phyloP scores from a whole-genome alignment of 2,797 vertebrate species.

The Acrossocheilus fasciatus region DNA sequence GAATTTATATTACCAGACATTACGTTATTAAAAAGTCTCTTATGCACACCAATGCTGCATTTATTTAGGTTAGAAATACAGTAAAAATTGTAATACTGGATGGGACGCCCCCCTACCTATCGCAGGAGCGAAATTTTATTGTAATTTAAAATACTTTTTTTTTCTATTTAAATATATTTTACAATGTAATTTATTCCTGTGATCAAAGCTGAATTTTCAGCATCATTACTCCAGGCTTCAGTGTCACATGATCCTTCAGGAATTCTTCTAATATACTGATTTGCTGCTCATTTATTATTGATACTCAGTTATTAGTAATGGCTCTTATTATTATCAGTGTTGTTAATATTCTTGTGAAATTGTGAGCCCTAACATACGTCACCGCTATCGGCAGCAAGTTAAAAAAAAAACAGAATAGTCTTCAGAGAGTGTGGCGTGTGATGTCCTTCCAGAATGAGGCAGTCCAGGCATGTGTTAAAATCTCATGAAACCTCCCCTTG shows the following conservation, averaged over 20 bases:
- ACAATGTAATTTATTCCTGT: neutral
- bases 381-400: neutral
- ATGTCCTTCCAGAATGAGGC: neutral
- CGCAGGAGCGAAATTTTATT: neutral
- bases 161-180: neutral
- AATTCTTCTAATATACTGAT: neutral
- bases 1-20: neutral
- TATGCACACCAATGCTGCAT: neutral
- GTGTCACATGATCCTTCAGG: neutral
- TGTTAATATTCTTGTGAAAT: neutral
- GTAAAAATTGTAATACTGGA: neutral
- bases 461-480: conserved; percentile 14
- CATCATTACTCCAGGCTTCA: neutral
- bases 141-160: neutral
- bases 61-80: neutral
- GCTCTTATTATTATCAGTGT: neutral
- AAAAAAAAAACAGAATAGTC: neutral
- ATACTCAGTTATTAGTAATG: neutral
- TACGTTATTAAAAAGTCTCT: neutral
- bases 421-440: neutral
- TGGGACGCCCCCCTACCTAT: too few relatives aligned
- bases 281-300: neutral
- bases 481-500: conserved; percentile 14
- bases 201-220: neutral
- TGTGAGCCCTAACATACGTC: neutral